Evolutionary conservation across 2,888 invertebrate genomes (phyloP).

Genomic region (Euspilapteryx auroguttella): DNA sequence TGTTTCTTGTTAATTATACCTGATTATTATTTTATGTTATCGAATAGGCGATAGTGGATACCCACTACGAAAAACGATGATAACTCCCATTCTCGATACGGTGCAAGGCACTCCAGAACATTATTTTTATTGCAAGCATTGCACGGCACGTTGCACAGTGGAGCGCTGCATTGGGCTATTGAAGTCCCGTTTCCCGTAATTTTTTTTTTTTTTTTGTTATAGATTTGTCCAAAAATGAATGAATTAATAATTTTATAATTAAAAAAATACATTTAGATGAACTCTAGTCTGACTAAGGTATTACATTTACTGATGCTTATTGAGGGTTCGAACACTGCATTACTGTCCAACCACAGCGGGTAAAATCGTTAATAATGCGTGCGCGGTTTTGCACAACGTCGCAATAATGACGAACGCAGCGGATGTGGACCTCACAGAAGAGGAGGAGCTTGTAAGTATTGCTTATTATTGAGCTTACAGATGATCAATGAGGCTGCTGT

Average conservation of each 20-base stretch:
- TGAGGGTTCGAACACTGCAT: conserved; percentile 1
- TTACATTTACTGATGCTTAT: conserved; percentile 2
- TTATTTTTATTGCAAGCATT: conserved; percentile 1
- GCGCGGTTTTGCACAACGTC: conserved; percentile 2
- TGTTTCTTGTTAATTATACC: background rate
- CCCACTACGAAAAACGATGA: conserved; percentile 2
- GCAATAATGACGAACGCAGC: no score
- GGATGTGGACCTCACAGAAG: no score
- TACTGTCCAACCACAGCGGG: conserved; percentile 2
- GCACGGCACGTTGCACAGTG: background rate
- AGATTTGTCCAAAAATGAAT: no score
- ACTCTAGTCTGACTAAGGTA: no score
- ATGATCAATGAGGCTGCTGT: no score
- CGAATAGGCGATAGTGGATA: conserved; percentile 4
- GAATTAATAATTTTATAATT: no score
- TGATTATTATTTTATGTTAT: no score
- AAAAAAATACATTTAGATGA: no score
- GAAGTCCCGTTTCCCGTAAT: conserved; percentile 1
- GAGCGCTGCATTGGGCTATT: conserved; percentile 3
- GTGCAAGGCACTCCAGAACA: conserved; percentile 2
- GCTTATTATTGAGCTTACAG: no score
- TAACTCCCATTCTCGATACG: conserved; percentile 2
- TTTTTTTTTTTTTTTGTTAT: no score
- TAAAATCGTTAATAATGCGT: conserved; percentile 1
- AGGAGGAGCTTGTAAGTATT: no score